Base-by-base conservation (phyloP, 2,888 invertebrate genomes). In the Atrina japonica region DNA sequence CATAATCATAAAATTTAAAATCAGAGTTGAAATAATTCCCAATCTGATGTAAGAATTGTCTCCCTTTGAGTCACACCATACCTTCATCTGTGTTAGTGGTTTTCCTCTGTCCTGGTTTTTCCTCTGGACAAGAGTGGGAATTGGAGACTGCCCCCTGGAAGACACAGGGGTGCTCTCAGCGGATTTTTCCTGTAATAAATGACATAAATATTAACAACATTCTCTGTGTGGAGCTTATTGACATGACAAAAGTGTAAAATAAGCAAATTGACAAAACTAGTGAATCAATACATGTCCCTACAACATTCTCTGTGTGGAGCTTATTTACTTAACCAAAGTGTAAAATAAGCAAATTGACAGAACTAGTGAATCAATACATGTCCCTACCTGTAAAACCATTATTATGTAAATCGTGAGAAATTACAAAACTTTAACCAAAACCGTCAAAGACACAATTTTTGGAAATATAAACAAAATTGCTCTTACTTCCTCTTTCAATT, bases 91-190 rank as follows among this genome's bases (percentile, higher is more conserved):
- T 23, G 60, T 18, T 29, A 60, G 56, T 23, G 18, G 56, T 21
- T 35, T 21, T 23, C 27, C 18, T 30, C 30, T 47, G 7, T 18
- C 47, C 18, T 43, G 60, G 29, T 45, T 47, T 47, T 29, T 23
- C 41, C 29, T 47, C 30, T 47, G 60, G 16, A n/a, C 27, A 7
- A 49, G 9, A 23, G 49, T n/a, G 23, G 58, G 53, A 40, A 61
- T 59, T 1, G 83, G 80, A 14, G 82, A 82, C 53, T 77, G 73
- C 58, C 75, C 78, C 45, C 80, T 69, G 14, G 80, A 73, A 6
- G 70, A 58, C 21, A 35, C 25, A 21, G 75, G 77, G 6, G 77
- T 73, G 21, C 27, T 61, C n/a, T 70, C 67, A 11, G 40, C 61
- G 16, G 66, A 70, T 23, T 52, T 50, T 7, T 18, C 14, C 68